Evolutionary conservation across 1,140 invertebrate genomes (phyloP).

Genomic region (Pteromalus puparum): DNA sequence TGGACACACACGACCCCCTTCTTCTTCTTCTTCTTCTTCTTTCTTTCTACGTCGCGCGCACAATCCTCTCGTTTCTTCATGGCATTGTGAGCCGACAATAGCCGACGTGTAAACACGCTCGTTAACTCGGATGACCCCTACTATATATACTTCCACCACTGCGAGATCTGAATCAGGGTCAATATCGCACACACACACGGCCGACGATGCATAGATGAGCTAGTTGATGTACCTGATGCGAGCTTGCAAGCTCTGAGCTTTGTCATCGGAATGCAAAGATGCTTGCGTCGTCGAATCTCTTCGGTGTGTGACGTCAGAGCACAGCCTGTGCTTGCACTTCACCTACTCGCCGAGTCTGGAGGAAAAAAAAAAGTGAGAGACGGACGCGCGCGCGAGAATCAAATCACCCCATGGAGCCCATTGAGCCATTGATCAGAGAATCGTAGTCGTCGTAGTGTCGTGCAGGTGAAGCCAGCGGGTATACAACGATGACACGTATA

Average conservation of each 20-base stretch:
- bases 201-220: no score
- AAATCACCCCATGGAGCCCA: not conserved
- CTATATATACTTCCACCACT: no score
- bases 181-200: not conserved
- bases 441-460: no score
- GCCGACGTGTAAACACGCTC: conserved; percentile 60
- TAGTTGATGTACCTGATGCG: not conserved
- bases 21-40: conserved; percentile 48
- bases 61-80: not conserved
- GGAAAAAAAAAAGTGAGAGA: no score
- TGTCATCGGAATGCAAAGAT: conserved; percentile 67
- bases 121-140: conserved; percentile 39
- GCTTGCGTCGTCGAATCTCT: conserved; percentile 68
- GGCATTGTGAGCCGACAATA: conserved; percentile 3
- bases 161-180: not conserved
- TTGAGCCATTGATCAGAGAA: not conserved
- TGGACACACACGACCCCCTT: conserved; percentile 52
- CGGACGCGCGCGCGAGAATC: not conserved
- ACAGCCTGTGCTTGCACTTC: not conserved
- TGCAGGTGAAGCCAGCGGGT: no score
- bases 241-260: conserved; percentile 58
- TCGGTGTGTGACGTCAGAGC: conserved; percentile 37
- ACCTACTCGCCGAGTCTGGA: not conserved
- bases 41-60: conserved; percentile 12
- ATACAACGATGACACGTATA: not conserved